Conservation (phyloP, 30 jellyfish, hydroid and myxozoan species). For the Aurelia aurita complex sp. Pacific region DNA sequence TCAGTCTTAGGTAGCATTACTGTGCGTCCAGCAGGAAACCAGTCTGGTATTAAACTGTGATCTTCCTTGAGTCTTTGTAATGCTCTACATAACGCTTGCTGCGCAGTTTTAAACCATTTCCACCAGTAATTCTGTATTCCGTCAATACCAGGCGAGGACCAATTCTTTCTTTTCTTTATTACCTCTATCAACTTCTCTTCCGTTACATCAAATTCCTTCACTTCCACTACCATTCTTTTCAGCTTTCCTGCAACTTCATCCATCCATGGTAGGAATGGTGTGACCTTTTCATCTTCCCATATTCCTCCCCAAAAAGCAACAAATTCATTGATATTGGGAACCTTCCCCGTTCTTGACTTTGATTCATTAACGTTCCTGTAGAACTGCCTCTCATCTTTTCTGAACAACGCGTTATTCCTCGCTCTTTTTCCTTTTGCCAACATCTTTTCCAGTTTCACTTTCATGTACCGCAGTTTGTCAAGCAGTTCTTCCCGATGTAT, state of each 20-base stretch:
- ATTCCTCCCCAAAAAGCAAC: neutral
- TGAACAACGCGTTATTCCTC: constrained; percentile 4
- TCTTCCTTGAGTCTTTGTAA: neutral
- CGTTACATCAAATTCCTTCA: constrained; percentile 22
- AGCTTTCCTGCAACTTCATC: constrained; percentile 31
- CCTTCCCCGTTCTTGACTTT: neutral
- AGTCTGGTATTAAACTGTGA: neutral
- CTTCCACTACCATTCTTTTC: constrained; percentile 16
- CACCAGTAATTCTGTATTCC: constrained; percentile 21
- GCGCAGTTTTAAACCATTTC: neutral
- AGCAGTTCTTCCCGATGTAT: neutral
- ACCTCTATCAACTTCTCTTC: constrained; percentile 13
- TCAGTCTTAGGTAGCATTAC: neutral
- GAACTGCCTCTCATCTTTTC: constrained; percentile 7
- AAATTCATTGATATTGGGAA: neutral
- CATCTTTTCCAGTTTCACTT: neutral
- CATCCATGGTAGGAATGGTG: constrained; percentile 20
- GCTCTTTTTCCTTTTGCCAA: constrained; percentile 2
- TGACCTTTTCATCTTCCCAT: constrained; percentile 20
- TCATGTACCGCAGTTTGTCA: constrained; percentile 3
- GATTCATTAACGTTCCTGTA: constrained; percentile 20
- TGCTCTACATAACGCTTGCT: too few species aligned
- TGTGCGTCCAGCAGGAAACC: constrained; percentile 15
- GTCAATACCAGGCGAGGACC: constrained; percentile 28
- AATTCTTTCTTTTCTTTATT: constrained; percentile 21